phyloP scores from a whole-genome alignment of 2,888 invertebrate species.

The Tiphia femorata region DNA sequence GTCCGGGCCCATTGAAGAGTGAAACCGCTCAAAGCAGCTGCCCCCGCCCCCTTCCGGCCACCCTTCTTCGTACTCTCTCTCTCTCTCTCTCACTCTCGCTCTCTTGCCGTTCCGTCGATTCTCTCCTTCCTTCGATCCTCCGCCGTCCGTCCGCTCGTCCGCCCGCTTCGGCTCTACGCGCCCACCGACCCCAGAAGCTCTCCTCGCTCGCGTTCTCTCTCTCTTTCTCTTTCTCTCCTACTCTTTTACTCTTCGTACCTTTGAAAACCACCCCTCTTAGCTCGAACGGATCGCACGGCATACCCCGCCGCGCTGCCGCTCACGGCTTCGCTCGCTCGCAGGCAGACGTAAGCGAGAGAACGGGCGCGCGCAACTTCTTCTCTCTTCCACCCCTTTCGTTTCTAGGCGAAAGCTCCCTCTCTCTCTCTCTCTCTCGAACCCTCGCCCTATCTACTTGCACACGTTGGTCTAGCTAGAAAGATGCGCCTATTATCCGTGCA shows the following conservation, averaged over 20 bases:
- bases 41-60: conserved; percentile 50
- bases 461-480: too few relatives aligned
- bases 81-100: conserved; percentile 9
- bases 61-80: conserved; percentile 10
- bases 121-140: conserved; percentile 32
- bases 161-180: conserved; percentile 42
- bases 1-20: conserved; percentile 66
- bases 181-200: conserved; percentile 47
- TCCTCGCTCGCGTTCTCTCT: conserved; percentile 14
- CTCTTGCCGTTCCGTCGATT: conserved; percentile 18
- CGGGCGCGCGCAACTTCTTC: too few relatives aligned
- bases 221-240: conserved; percentile 2
- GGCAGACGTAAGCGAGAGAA: too few relatives aligned
- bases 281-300: conserved; percentile 40
- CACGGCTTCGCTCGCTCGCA: too few relatives aligned
- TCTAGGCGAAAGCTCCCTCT: conserved; percentile 22
- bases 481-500: too few relatives aligned
- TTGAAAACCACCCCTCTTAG: conserved; percentile 52
- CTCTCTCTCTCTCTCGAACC: conserved; percentile 9
- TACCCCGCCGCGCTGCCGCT: conserved; percentile 13
- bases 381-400: conserved; percentile 5
- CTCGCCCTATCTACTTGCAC: too few relatives aligned
- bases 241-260: conserved; percentile 47
- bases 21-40: conserved; percentile 68
- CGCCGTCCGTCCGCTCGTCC: conserved; percentile 32